A percentile compares a stretch with the other conserved stretches of the same genome.
These are phyloP conservation scores for Chinchilla lanigera DNA, from an alignment of 2,113 vertebrate genomes.

Conservation along the genomic window DNA sequence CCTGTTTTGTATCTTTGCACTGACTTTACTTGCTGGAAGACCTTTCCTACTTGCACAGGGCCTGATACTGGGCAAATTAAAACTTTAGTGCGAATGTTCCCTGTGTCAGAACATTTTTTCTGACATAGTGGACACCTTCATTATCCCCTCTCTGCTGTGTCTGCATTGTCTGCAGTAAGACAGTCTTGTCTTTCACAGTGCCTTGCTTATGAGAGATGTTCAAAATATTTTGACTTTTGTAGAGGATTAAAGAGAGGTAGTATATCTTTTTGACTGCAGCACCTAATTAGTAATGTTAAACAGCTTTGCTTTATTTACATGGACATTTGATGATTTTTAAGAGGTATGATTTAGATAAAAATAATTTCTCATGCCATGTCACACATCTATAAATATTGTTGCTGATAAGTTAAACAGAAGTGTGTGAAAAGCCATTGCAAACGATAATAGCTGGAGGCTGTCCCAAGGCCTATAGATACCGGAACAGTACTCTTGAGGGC, in stretches of 20 bases:
- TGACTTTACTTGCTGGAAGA: neutral
- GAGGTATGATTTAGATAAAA: conserved; percentile 58
- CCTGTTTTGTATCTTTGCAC: neutral
- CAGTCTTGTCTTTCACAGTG: neutral
- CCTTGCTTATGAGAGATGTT: neutral
- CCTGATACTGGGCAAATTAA: neutral
- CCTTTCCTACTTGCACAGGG: neutral
- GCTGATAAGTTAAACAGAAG: conserved; percentile 62
- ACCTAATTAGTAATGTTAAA: conserved; percentile 33
- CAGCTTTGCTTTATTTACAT: conserved; percentile 45
- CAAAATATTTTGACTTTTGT: neutral
- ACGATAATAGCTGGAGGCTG: neutral
- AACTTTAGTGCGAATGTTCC: neutral
- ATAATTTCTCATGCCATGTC: conserved; percentile 47
- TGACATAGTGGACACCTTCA: neutral
- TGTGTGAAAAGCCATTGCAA: conserved; percentile 68
- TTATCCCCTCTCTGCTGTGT: neutral
- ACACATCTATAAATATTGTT: conserved; percentile 60
- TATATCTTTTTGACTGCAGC: neutral
- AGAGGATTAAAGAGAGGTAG: neutral
- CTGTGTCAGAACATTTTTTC: neutral
- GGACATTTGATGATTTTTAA: conserved; percentile 48
- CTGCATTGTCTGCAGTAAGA: neutral
- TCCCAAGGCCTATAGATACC: conserved; percentile 69
- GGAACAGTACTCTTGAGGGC: conserved; percentile 59